Percentiles rank a stretch among this genome's conserved stretches.
Evolutionary conservation across 2,888 invertebrate genomes (phyloP).

Genomic region (Hirtodrosophila histrioides): DNA sequence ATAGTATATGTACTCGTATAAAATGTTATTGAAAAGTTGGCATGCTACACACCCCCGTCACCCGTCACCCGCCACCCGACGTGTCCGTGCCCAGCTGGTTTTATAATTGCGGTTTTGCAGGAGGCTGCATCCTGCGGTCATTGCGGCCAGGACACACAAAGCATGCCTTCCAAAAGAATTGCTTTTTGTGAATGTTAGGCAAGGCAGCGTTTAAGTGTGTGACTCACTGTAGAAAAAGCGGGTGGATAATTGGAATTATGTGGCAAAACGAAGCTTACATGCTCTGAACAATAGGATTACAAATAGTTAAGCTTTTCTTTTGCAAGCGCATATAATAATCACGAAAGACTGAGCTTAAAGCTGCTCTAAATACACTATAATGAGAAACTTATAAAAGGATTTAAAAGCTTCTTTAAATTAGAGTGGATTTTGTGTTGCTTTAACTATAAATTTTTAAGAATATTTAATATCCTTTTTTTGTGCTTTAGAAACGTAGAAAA

Average conservation of each 20-base stretch:
- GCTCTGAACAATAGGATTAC: slow-evolving; percentile 48
- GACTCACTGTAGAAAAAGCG: neutral
- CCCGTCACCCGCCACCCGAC: slow-evolving; percentile 3
- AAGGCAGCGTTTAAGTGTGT: slow-evolving; percentile 4
- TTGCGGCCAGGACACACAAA: slow-evolving; percentile 60
- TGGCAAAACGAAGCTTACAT: slow-evolving; percentile 50
- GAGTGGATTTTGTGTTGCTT: too few relatives aligned
- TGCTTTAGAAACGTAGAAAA: too few relatives aligned
- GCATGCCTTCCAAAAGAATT: slow-evolving; percentile 50
- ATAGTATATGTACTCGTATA: slow-evolving; percentile 5
- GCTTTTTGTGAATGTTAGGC: slow-evolving; percentile 36
- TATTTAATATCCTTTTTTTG: too few relatives aligned
- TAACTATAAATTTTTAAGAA: too few relatives aligned
- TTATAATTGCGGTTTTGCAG: slow-evolving; percentile 76
- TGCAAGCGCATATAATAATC: slow-evolving; percentile 1
- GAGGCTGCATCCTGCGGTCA: slow-evolving; percentile 68
- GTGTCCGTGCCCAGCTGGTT: slow-evolving; percentile 39
- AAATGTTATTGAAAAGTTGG: slow-evolving; percentile 57
- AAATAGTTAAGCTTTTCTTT: slow-evolving; percentile 20
- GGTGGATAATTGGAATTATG: slow-evolving; percentile 55
- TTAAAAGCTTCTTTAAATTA: neutral
- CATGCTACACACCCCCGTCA: slow-evolving; percentile 1
- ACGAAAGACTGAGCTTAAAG: slow-evolving; percentile 2
- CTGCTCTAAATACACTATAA: neutral
- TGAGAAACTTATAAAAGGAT: neutral